Evolutionary conservation across 2,113 vertebrate species (phyloP).

Genomic region (Sprattus sprattus): DNA sequence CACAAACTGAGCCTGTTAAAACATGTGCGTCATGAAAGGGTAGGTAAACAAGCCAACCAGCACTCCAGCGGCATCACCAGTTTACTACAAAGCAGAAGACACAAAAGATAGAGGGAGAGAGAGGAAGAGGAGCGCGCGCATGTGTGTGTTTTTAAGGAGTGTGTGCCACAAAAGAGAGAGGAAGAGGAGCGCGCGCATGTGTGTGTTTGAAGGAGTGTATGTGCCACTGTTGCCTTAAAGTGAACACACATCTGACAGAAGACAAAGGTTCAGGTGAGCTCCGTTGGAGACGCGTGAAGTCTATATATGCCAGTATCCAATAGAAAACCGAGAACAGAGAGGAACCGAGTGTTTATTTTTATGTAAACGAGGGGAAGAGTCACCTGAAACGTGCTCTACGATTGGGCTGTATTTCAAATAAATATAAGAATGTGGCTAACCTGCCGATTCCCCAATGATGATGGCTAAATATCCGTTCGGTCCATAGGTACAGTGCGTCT

Average conservation of each 20-base stretch:
- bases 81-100: not conserved
- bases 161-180: no score
- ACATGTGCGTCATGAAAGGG: not conserved
- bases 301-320: not conserved
- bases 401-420: not conserved
- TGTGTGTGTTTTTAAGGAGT: not conserved
- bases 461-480: conserved; percentile 44
- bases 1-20: not conserved
- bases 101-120: no score
- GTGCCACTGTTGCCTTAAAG: not conserved
- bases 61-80: not conserved
- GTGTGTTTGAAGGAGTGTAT: no score
- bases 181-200: no score
- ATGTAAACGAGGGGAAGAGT: no score
- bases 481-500: conserved; percentile 44
- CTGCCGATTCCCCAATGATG: conserved; percentile 52
- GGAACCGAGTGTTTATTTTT: not conserved
- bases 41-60: conserved; percentile 36
- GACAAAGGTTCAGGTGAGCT: conserved; percentile 5
- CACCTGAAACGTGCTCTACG: no score
- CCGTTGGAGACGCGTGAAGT: not conserved
- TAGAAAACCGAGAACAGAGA: not conserved
- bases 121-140: not conserved
- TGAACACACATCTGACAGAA: not conserved
- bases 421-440: conserved; percentile 32